Evolutionary conservation across 1,140 invertebrate species (phyloP), one percentile per base, ranked within the genome.

Genomic region (Euwallacea similis): DNA sequence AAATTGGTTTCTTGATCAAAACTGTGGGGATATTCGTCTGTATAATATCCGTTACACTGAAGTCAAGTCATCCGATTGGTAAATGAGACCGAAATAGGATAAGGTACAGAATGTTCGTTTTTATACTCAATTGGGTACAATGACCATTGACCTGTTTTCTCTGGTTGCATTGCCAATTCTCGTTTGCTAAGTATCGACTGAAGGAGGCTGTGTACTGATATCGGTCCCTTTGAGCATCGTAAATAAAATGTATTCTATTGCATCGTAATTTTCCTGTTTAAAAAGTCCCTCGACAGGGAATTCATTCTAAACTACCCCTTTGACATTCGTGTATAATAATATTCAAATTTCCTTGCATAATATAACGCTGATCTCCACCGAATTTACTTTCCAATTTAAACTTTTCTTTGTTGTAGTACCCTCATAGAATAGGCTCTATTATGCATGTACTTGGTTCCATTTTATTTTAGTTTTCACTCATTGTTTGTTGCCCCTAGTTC

Each of bases 141-240:
- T 69, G 59, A 69, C 66, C 66, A 62, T 43, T 69, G 66, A 69
- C 66, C 66, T 69, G 66, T 61, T 50, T 69, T 60, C 66, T 47
- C 16, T 53, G 42, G 10, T 61, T 50, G 58, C 63, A 68, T 68
- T 60, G 42, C 66, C 15, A 59, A 47, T 44, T 55, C 42, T 59
- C 42, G 42, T 16, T 33, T 68, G 43, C 66, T 59, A 60, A 60
- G 16, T 47, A 68, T 68, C 43, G 44, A 9, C 16, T 68, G 66
- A 68, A 50, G 46, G 13, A 50, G 46, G 46, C 13, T 13, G 13
- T 50, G 13, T 6, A 50, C 46, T 11, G 13, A 50, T 50, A 50
- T 50, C 6, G 46, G 9, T 50, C 6, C 21, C 21, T 33, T 33
- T 33, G 21, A 2, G 21, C 21, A 33, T 33, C 21, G 21, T 33